A percentile compares a stretch with the other conserved stretches of the same genome.
Evolutionary conservation across 2,113 vertebrate genomes (phyloP).

Genomic region (Cricetomys ansorgei): DNA sequence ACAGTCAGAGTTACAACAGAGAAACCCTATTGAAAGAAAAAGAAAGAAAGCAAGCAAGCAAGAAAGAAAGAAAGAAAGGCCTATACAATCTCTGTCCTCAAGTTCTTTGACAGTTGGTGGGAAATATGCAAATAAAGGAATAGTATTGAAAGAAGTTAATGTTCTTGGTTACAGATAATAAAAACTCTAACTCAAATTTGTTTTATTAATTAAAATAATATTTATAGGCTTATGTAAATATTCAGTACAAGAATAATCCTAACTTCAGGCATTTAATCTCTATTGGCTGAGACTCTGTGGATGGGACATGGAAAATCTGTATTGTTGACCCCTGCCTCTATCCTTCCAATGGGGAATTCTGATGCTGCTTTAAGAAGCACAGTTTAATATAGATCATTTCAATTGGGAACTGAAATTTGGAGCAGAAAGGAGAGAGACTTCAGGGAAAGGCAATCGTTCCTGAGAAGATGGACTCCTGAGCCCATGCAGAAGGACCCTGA

Average conservation of each 20-base stretch:
- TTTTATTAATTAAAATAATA: background rate
- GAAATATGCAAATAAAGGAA: constrained; percentile 46
- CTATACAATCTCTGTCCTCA: background rate
- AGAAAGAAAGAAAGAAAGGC: no score
- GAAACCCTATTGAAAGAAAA: no score
- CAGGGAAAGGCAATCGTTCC: background rate
- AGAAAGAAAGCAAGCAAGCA: no score
- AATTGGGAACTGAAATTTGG: background rate
- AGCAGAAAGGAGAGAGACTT: background rate
- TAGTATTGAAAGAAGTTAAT: background rate
- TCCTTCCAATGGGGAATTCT: background rate
- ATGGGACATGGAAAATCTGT: background rate
- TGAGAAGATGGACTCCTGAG: background rate
- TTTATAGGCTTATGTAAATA: background rate
- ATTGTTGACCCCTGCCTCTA: background rate
- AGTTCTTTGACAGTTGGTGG: background rate
- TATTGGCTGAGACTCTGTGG: background rate
- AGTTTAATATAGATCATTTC: background rate
- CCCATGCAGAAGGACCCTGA: background rate
- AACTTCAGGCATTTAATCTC: background rate
- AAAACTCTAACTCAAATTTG: background rate
- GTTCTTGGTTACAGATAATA: background rate
- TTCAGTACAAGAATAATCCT: background rate
- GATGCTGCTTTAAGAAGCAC: background rate
- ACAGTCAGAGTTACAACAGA: no score